Base-by-base conservation (phyloP, 2,797 vertebrate genomes). In the Benthosema pterotum region DNA sequence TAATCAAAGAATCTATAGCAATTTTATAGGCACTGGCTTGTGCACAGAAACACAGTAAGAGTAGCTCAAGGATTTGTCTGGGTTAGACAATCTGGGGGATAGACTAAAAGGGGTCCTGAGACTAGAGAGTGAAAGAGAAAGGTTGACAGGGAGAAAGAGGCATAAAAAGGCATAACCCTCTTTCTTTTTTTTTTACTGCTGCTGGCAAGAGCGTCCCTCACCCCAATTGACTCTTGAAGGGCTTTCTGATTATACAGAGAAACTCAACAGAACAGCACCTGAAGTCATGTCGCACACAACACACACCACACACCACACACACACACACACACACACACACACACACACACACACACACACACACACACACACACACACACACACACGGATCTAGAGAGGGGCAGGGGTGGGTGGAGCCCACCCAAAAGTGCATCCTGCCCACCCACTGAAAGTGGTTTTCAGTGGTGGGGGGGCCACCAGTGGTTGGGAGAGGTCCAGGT, bases 171-270 rank as follows among this genome's bases (percentile, higher is more conserved):
- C 17, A 63, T 67, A 68, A 7, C 62, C 65, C 52, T 58, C 60
- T 52, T 45, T 43, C 53, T 5, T 9, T 22, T 88, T 5, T 9
- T 22, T 88, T 84, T 82, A 86, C 62, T 63, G 38, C 69, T 52
- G 3, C 57, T 42, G 12, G 78, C 70, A 78, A 70, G 81, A 58
- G 75, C 14, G 65, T 65, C 74, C 52, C 38, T 32, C n/a, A 11
- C 48, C 59, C 81, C 75, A 77, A 83, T 88, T 74, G 74, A 56
- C 53, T n/a, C n/a, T n/a, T 15, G 74, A 63, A 84, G 63, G 81
- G 75, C 78, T 83, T 83, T 76, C 82, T 25, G 46, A 49, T 38
- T 32, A 46, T 11, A 61, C 56, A 68, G 79, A 84, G 15, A 3
- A 87, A 78, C 61, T 42, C 1, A 72, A 63, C 49, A 52, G 32